These are phyloP conservation scores for Aethina tumida DNA, from an alignment of 1,140 invertebrate species.

Conservation along the genomic window DNA sequence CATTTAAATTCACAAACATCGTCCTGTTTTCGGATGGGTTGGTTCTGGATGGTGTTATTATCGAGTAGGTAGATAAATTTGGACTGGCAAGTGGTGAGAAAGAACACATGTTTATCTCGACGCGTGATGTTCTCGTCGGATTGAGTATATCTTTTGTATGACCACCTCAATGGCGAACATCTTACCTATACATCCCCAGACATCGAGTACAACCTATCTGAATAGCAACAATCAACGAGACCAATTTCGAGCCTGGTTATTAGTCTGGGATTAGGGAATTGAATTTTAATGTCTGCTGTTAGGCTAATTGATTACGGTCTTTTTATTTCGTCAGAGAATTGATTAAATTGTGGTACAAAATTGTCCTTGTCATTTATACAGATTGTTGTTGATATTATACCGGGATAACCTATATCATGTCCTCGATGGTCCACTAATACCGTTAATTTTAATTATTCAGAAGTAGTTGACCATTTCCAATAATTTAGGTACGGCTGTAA, in stretches of 20 bases:
- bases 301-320: no score
- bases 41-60: constrained; percentile 2
- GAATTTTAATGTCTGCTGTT: no score
- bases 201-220: constrained; percentile 6
- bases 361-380: no score
- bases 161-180: constrained; percentile 8
- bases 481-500: constrained; percentile 14
- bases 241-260: neutral
- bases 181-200: constrained; percentile 4
- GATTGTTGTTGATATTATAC: neutral
- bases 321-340: no score
- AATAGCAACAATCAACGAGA: neutral
- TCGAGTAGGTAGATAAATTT: neutral
- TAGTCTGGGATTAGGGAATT: neutral
- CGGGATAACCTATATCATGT: neutral
- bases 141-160: constrained; percentile 9
- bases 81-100: constrained; percentile 3
- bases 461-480: constrained; percentile 11
- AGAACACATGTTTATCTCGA: constrained; percentile 11
- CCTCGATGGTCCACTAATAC: neutral
- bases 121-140: constrained; percentile 6
- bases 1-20: no score
- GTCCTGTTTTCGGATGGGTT: neutral
- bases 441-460: constrained; percentile 10
- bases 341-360: no score